Base-by-base conservation (phyloP, 1,140 invertebrate genomes). In the Sycophaga agraensis region DNA sequence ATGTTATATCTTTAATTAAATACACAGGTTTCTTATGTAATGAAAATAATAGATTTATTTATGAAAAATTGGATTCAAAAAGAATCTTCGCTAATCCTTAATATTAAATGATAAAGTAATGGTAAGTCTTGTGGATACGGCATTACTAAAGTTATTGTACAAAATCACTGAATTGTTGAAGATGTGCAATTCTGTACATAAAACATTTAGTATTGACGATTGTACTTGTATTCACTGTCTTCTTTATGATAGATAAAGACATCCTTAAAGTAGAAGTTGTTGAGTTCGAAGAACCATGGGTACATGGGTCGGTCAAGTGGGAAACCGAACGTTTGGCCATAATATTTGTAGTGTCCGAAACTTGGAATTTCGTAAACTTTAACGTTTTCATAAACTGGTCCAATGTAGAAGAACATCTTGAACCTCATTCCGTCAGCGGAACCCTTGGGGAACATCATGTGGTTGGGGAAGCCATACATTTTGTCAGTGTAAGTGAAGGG, bases 401-500 rank as follows among this genome's bases (percentile, higher is more conserved):
- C 84, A n/a, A 89, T 83, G 59, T 86, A 82, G 19, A 89, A 84
- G 75, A 84, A 88, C 63, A 91, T 74, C 66, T 87, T 83, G 77
- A 83, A 88, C 28, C 83, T 74, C 71, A 84, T 82, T 64, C 89
- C 89, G 57, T 82, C 84, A 60, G 80, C 76, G 55, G 79, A 84
- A 67, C 89, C 90, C 68, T 83, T 87, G 19, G 89, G 89, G 60
- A 91, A 70, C 63, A 89, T 77, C 37, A 89, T 73, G 59, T 86
- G 82, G 28, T 83, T 77, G 19, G 88, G 88, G 69, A 86, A 83
- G 16, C 83, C 84, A 60, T 82, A 86, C 55, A 69, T 5, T 19
- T 59, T 63, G 14, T 68, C 42, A 17, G 67, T 50, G 51, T 73
- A 72, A 3, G 22, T 60, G 16, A 76, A 64, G 12, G 58, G 21